Conservation (phyloP, 2,888 invertebrate species). For the Chironomus riparius region DNA sequence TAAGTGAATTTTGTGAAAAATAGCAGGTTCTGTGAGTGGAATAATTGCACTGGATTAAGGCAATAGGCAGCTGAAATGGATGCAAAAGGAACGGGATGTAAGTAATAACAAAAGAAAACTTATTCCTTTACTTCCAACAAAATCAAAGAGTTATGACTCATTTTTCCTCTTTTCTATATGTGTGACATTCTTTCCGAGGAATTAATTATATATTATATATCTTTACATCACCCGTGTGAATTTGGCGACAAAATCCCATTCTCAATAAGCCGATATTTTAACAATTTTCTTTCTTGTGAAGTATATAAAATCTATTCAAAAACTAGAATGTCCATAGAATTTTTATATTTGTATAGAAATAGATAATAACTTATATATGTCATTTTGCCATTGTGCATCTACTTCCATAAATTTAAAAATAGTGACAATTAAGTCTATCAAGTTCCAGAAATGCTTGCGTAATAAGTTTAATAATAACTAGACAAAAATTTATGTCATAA, state of each 20-base stretch:
- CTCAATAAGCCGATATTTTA: too few species aligned
- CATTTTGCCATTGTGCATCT: background rate
- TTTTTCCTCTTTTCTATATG: background rate
- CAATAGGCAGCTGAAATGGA: conserved; percentile 10
- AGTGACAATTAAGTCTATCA: background rate
- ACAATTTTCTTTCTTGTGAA: too few species aligned
- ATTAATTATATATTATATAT: background rate
- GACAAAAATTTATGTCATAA: background rate
- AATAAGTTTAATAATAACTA: background rate
- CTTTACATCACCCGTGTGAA: too few species aligned
- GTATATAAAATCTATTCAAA: too few species aligned
- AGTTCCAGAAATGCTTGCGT: background rate
- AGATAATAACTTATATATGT: too few species aligned
- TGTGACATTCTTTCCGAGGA: background rate
- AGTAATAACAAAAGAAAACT: background rate
- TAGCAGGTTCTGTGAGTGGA: conserved; percentile 28
- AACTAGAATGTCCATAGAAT: too few species aligned
- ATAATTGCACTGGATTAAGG: background rate
- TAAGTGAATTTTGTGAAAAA: too few species aligned
- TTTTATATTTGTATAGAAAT: too few species aligned
- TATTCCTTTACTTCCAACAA: background rate
- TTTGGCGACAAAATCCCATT: too few species aligned
- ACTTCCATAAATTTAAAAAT: background rate
- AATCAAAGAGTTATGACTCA: background rate
- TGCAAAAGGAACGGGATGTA: conserved; percentile 21